Conservation (phyloP, 2,113 vertebrate genomes). For the Anoura caudifer region DNA sequence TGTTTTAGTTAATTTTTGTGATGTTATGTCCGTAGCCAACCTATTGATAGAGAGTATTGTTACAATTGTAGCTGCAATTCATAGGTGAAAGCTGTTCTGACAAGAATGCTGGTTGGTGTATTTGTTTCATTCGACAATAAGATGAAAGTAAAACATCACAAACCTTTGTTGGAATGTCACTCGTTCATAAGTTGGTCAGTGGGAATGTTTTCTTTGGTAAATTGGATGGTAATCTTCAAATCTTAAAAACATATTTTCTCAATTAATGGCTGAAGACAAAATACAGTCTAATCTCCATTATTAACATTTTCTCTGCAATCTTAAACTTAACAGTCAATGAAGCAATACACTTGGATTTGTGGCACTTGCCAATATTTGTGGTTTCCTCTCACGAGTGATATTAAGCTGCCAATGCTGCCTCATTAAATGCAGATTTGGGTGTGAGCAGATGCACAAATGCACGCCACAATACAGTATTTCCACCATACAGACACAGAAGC, state of each 20-base stretch:
- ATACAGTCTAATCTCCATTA: neutral
- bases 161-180: neutral
- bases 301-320: neutral
- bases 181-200: neutral
- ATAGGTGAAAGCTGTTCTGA: neutral
- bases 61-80: neutral
- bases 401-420: neutral
- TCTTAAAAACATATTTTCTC: neutral
- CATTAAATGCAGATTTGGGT: neutral
- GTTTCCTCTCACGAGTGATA: neutral
- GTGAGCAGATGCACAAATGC: neutral
- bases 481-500: neutral
- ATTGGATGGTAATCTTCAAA: neutral
- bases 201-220: neutral
- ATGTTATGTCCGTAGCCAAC: neutral
- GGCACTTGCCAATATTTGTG: neutral
- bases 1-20: neutral
- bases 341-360: neutral
- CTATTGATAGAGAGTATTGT: neutral
- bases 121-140: neutral
- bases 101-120: neutral
- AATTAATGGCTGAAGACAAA: neutral
- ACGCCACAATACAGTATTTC: neutral
- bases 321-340: neutral
- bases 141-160: neutral